A percentile compares a stretch with the other conserved stretches of the same genome.
Conservation (phyloP, 2,888 invertebrate species). For the Embidobia sp. region DNA sequence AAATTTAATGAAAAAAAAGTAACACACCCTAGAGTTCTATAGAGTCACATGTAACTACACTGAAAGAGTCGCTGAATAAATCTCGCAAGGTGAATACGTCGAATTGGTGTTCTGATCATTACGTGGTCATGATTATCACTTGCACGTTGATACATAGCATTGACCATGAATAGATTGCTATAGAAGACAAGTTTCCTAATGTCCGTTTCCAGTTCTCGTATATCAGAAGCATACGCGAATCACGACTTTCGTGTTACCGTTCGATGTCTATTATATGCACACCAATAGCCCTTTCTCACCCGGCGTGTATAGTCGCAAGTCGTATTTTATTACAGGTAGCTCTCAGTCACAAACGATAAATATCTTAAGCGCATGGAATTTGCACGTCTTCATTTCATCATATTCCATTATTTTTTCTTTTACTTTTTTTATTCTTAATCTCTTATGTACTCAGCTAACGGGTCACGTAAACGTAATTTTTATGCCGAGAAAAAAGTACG, state of each 20-base stretch:
- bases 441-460: too few relatives aligned
- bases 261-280: constrained; percentile 68
- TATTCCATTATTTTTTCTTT: too few relatives aligned
- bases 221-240: constrained; percentile 75
- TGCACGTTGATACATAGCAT: constrained; percentile 46
- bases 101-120: constrained; percentile 68
- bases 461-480: too few relatives aligned
- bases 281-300: constrained; percentile 65
- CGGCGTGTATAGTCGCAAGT: constrained; percentile 53
- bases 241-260: constrained; percentile 77
- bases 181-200: constrained; percentile 62
- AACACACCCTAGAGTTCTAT: too few relatives aligned
- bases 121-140: constrained; percentile 71
- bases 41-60: constrained; percentile 42
- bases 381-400: too few relatives aligned
- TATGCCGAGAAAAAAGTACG: too few relatives aligned
- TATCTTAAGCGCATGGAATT: constrained; percentile 37
- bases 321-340: constrained; percentile 58
- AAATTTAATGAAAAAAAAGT: too few relatives aligned
- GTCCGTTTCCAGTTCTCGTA: constrained; percentile 65
- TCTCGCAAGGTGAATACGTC: constrained; percentile 61
- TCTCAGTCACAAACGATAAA: constrained; percentile 42
- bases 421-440: too few relatives aligned
- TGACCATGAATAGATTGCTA: constrained; percentile 67
- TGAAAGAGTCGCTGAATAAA: constrained; percentile 43